Percentiles rank a stretch among this genome's conserved stretches.
These are phyloP conservation scores for human (Homo sapiens) DNA, from an alignment of 2,113 vertebrate genomes.

Conservation along the genomic window GRCh38 chr3:20702501-20703000, in stretches of 20 bases:
- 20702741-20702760: neutral
- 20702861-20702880: neutral
- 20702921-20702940: neutral
- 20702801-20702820: conserved; percentile 18
- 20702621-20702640: neutral
- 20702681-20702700: neutral
- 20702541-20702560: neutral
- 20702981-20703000: neutral
- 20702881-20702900: neutral
- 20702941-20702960: neutral
- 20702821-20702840: neutral
- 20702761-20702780: conserved; percentile 33
- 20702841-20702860: neutral
- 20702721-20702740: neutral
- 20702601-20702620: conserved; percentile 2
- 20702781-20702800: neutral
- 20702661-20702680: neutral
- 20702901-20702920: neutral
- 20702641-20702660: neutral
- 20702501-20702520: neutral
- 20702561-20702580: neutral
- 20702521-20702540: conserved; percentile 38
- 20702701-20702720: neutral
- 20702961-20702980: neutral
- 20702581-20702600: conserved; percentile 42